These are phyloP conservation scores for Dissostichus mawsoni DNA, from an alignment of 2,113 vertebrate species.

Conservation along the genomic window DNA sequence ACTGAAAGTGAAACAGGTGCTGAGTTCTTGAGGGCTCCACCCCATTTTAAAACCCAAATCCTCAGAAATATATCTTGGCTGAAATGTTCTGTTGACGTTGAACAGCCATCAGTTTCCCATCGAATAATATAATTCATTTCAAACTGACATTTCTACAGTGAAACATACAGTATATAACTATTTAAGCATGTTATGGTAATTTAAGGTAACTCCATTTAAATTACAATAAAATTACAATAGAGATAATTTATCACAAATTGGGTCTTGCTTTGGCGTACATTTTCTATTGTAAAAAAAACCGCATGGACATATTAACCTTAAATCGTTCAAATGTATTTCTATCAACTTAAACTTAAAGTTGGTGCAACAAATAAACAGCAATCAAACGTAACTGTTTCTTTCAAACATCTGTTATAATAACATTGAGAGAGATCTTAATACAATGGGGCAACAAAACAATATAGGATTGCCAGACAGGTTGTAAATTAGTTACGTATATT, in stretches of 20 bases:
- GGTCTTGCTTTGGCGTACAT: not conserved
- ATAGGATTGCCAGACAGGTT: not conserved
- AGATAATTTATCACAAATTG: not conserved
- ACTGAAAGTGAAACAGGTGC: constrained; percentile 54
- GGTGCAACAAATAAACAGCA: not conserved
- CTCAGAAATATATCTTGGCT: constrained; percentile 15
- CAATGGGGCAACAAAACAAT: not conserved
- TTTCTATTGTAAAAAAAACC: not conserved
- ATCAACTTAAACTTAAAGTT: not conserved
- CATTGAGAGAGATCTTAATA: too few relatives aligned
- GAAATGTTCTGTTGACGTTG: not conserved
- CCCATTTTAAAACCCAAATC: not conserved
- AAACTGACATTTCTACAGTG: not conserved
- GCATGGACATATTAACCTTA: too few relatives aligned
- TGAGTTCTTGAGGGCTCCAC: constrained; percentile 16
- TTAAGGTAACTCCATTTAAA: not conserved
- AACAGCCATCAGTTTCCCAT: not conserved
- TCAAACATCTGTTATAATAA: not conserved
- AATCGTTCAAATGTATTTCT: not conserved
- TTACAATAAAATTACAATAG: too few relatives aligned
- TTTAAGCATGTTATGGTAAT: not conserved
- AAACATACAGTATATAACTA: too few relatives aligned
- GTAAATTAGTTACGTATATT: not conserved
- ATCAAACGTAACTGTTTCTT: not conserved
- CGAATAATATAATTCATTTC: not conserved